These are phyloP conservation scores for Manis crassicaudata DNA, from an alignment of 2,797 vertebrate genomes.

Conservation along the genomic window DNA sequence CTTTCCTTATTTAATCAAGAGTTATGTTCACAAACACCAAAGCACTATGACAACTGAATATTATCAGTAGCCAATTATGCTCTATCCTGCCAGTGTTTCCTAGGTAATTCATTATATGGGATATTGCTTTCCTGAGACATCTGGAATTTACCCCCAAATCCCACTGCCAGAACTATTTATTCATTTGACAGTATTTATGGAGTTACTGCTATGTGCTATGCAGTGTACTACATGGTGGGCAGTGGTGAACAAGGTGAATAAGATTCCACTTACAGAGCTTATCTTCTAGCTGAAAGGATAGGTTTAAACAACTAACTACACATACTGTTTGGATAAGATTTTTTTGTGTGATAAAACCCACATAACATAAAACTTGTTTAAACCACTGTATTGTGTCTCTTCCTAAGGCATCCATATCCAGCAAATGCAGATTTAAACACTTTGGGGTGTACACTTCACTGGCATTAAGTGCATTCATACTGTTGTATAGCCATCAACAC, in stretches of 20 bases:
- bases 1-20: slow-evolving; percentile 54
- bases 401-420: neutral
- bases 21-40: slow-evolving; percentile 24
- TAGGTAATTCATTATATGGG: slow-evolving; percentile 7
- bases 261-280: neutral
- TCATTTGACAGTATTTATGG: neutral
- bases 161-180: neutral
- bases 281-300: neutral
- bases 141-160: neutral
- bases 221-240: neutral
- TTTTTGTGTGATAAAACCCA: neutral
- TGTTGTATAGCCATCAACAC: neutral
- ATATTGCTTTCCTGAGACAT: neutral
- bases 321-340: neutral
- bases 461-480: neutral
- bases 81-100: slow-evolving; percentile 14
- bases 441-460: neutral
- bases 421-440: neutral
- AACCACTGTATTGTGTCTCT: neutral
- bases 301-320: neutral
- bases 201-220: neutral
- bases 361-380: neutral
- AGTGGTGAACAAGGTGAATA: neutral
- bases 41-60: slow-evolving; percentile 59
- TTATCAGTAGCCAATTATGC: slow-evolving; percentile 36